phyloP scores from a whole-genome alignment of 2,888 invertebrate genomes.

The Diploptera punctata region DNA sequence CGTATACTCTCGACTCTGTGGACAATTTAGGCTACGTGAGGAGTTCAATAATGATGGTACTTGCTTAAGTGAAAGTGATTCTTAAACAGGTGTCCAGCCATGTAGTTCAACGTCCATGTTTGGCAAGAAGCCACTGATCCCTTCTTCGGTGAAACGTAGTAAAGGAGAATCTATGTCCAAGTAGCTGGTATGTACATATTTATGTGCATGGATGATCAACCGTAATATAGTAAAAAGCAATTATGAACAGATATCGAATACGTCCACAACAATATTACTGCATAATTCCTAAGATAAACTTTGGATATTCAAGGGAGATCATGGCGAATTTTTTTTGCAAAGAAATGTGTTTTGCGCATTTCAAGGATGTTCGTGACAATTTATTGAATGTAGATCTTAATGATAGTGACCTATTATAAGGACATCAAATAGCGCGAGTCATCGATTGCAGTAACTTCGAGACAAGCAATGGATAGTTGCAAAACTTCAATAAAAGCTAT shows the following conservation, averaged over 20 bases:
- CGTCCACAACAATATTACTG: background rate
- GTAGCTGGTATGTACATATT: background rate
- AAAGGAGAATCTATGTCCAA: background rate
- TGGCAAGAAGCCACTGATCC: background rate
- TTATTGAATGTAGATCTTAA: too few relatives aligned
- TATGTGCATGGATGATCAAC: background rate
- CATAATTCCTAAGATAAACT: background rate
- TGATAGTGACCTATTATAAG: too few relatives aligned
- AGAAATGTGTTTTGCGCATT: too few relatives aligned
- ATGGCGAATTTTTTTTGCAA: too few relatives aligned
- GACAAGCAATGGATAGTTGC: too few relatives aligned
- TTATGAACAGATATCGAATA: slow-evolving; percentile 4
- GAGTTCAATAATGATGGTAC: background rate
- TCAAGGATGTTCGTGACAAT: too few relatives aligned
- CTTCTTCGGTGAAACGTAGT: background rate
- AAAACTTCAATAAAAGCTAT: background rate
- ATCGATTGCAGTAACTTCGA: too few relatives aligned
- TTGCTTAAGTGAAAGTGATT: background rate
- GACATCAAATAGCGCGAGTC: too few relatives aligned
- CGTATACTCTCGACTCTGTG: background rate
- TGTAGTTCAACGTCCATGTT: background rate
- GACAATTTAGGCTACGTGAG: background rate
- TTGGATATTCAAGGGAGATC: too few relatives aligned
- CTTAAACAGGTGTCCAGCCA: background rate
- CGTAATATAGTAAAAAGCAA: too few relatives aligned